Evolutionary conservation across 1,140 invertebrate genomes (phyloP).

Genomic region (Coelopa frigida): DNA sequence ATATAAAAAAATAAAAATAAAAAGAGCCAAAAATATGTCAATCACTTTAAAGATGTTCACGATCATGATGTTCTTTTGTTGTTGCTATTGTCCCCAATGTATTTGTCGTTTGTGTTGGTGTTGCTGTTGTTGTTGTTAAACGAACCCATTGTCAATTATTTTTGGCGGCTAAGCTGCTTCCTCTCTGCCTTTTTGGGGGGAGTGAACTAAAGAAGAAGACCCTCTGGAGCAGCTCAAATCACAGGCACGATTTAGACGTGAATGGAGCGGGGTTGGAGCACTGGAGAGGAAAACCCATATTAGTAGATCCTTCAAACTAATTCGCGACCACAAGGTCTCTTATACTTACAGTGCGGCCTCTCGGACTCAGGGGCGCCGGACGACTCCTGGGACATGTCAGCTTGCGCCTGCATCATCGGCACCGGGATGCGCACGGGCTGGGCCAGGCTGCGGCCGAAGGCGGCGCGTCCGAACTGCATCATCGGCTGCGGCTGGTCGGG

Average conservation of each 20-base stretch:
- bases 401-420: slow-evolving; percentile 48
- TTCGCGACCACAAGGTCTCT: not conserved
- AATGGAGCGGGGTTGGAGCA: slow-evolving; percentile 59
- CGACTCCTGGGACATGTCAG: slow-evolving; percentile 36
- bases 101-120: too few relatives aligned
- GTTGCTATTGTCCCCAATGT: too few relatives aligned
- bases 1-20: not conserved
- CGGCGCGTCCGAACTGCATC: slow-evolving; percentile 46
- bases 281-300: slow-evolving; percentile 46
- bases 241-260: slow-evolving; percentile 56
- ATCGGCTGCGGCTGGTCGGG: slow-evolving; percentile 31
- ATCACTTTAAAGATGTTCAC: not conserved
- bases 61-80: too few relatives aligned
- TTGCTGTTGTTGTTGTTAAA: too few relatives aligned
- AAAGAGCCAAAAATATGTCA: not conserved
- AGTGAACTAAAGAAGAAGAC: too few relatives aligned
- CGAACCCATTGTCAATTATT: too few relatives aligned
- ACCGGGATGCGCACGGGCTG: slow-evolving; percentile 50
- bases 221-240: slow-evolving; percentile 48
- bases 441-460: slow-evolving; percentile 45
- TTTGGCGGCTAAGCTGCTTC: too few relatives aligned
- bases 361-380: slow-evolving; percentile 44
- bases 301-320: not conserved
- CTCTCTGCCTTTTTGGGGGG: too few relatives aligned
- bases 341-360: slow-evolving; percentile 54